Conservation (phyloP, 2,888 invertebrate species). For the Calameuta idolon region DNA sequence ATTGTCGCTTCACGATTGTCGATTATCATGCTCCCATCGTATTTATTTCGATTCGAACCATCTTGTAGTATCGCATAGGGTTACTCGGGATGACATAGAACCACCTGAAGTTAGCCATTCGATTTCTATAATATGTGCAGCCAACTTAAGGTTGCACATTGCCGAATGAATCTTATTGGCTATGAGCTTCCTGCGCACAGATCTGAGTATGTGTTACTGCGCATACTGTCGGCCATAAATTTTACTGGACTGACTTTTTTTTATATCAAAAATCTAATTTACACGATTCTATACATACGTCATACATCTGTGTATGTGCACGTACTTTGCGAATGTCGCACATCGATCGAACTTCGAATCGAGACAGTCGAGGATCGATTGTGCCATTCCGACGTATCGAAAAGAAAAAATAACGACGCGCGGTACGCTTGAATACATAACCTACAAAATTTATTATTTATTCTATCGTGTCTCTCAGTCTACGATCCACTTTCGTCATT, state of each 20-base stretch:
- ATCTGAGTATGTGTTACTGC: no score
- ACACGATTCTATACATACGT: no score
- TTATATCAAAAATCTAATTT: no score
- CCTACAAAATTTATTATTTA: background rate
- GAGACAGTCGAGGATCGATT: background rate
- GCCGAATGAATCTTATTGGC: no score
- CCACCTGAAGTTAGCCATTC: background rate
- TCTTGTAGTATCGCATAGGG: background rate
- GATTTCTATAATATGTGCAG: no score
- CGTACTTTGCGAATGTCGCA: background rate
- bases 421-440: background rate
- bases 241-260: no score
- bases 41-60: background rate
- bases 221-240: no score
- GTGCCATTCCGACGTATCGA: background rate
- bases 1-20: background rate
- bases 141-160: no score
- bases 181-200: no score
- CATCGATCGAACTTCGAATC: background rate
- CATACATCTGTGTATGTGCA: no score
- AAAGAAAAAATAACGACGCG: background rate
- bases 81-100: background rate
- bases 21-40: background rate
- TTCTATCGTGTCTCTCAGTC: background rate
- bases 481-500: background rate